These are phyloP conservation scores for Pegoplata infirma DNA, from an alignment of 2,888 invertebrate species.

Conservation along the genomic window DNA sequence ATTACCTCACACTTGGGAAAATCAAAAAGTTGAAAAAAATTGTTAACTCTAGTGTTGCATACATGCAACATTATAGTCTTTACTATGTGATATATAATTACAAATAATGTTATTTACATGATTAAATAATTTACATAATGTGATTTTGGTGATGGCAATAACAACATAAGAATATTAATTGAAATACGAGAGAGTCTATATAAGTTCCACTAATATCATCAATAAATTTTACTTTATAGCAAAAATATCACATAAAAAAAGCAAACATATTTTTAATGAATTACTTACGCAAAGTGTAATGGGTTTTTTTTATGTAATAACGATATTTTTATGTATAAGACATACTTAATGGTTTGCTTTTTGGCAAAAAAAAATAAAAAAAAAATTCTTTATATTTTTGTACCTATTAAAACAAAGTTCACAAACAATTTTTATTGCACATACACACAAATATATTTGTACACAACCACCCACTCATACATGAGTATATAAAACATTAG, in stretches of 20 bases:
- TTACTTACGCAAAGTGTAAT: constrained; percentile 39
- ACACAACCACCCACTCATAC: constrained; percentile 9
- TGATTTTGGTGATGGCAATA: constrained; percentile 8
- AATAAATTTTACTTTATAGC: not conserved
- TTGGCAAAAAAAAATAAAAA: not conserved
- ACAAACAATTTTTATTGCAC: constrained; percentile 33
- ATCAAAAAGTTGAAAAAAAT: too few relatives aligned
- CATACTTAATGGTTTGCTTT: constrained; percentile 8
- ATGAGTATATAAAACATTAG: constrained; percentile 27
- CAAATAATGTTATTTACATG: constrained; percentile 41
- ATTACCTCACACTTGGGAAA: too few relatives aligned
- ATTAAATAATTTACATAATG: constrained; percentile 46
- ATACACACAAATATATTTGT: not conserved
- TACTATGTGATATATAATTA: constrained; percentile 23
- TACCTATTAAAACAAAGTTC: not conserved
- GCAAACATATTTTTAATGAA: constrained; percentile 21
- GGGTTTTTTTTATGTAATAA: constrained; percentile 16
- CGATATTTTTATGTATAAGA: constrained; percentile 26
- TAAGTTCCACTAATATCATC: too few relatives aligned
- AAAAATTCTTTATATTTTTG: not conserved
- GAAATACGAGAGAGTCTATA: constrained; percentile 5
- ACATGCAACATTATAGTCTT: not conserved
- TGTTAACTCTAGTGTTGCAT: too few relatives aligned
- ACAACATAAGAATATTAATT: constrained; percentile 20
- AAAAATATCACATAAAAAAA: not conserved